A percentile compares a stretch with the other conserved stretches of the same genome.
Evolutionary conservation across 2,888 invertebrate species (phyloP).

Genomic region (Operophtera brumata): DNA sequence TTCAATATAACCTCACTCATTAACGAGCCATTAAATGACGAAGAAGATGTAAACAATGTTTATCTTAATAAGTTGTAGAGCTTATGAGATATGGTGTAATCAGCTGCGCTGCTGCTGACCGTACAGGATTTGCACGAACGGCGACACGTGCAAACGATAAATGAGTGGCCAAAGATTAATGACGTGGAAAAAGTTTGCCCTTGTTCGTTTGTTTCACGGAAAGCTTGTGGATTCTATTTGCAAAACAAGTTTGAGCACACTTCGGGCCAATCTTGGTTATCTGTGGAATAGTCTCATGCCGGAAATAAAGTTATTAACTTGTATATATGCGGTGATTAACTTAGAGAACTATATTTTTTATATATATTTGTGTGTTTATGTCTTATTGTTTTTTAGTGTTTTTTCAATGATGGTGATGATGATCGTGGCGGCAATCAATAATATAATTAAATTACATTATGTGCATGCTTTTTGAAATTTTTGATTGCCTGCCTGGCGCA

Average conservation of each 20-base stretch:
- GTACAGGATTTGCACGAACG: conserved; percentile 48
- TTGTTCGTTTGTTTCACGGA: conserved; percentile 44
- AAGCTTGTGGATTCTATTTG: conserved; percentile 40
- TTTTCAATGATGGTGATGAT: no score
- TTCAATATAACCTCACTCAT: no score
- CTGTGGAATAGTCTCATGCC: conserved; percentile 20
- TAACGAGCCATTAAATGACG: no score
- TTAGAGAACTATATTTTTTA: conserved; percentile 10
- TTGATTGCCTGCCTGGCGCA: no score
- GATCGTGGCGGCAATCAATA: no score
- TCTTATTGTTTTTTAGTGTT: no score
- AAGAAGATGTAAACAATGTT: neutral
- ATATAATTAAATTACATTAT: no score
- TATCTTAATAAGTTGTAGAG: conserved; percentile 23
- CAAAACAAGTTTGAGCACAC: conserved; percentile 38
- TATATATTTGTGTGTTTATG: neutral
- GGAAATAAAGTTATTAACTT: conserved; percentile 21
- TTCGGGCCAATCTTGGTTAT: conserved; percentile 25
- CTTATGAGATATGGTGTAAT: conserved; percentile 45
- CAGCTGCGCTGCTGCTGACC: conserved; percentile 43
- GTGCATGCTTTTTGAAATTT: no score
- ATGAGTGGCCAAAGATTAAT: conserved; percentile 60
- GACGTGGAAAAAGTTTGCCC: conserved; percentile 52
- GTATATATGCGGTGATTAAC: conserved; percentile 18
- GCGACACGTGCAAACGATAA: conserved; percentile 56